Evolutionary conservation across 2,797 vertebrate genomes (phyloP).

Genomic region (Neosilurus mollespiculum): DNA sequence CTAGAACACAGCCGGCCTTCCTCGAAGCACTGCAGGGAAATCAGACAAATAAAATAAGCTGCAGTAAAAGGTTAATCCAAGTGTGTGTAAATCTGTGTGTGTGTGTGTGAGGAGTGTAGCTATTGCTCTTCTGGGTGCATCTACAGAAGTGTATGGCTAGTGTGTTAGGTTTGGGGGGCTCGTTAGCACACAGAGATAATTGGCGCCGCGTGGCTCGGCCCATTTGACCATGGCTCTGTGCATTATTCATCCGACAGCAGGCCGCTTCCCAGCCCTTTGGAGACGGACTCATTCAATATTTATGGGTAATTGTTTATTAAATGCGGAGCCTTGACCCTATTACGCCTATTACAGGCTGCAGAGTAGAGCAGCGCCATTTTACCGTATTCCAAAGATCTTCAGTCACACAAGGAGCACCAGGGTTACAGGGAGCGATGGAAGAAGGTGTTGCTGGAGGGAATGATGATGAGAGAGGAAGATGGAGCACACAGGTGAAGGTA

Average conservation of each 20-base stretch:
- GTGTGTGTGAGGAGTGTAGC: constrained; percentile 33
- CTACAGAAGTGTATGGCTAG: constrained; percentile 38
- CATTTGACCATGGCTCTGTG: constrained; percentile 72
- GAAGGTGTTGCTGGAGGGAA: constrained; percentile 56
- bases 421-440: constrained; percentile 31
- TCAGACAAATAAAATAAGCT: constrained; percentile 54
- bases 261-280: constrained; percentile 63
- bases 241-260: constrained; percentile 77
- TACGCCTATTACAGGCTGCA: constrained; percentile 72
- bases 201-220: constrained; percentile 65
- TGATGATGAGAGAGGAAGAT: constrained; percentile 48
- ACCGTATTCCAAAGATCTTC: constrained; percentile 70
- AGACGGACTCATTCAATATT: constrained; percentile 79
- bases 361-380: constrained; percentile 56
- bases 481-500: constrained; percentile 37
- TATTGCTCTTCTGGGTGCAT: constrained; percentile 25
- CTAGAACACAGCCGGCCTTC: constrained; percentile 17
- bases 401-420: constrained; percentile 29
- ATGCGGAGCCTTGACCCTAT: constrained; percentile 80
- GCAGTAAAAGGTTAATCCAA: constrained; percentile 50
- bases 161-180: constrained; percentile 59
- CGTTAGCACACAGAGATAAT: constrained; percentile 74
- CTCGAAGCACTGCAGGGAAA: constrained; percentile 54
- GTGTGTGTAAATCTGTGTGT: constrained; percentile 28
- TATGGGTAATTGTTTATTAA: constrained; percentile 86